Base-by-base conservation (phyloP, 2,113 vertebrate species). In the Talpa occidentalis region DNA sequence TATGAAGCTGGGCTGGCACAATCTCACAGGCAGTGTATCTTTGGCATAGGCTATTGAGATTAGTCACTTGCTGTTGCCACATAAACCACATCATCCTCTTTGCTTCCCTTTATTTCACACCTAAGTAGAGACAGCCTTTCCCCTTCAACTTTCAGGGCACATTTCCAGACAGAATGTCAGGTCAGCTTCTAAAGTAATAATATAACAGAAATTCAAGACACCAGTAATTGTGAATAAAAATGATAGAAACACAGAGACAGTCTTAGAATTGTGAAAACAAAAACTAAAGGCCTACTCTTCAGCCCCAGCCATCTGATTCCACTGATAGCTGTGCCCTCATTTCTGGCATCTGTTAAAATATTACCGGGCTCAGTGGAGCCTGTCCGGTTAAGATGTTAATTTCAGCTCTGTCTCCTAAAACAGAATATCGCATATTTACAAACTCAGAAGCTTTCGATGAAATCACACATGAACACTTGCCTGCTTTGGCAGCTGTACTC, bases 401-500 rank as follows among this genome's bases (percentile, higher is more conserved):
- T 97, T 91, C 89, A 21, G 37, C 6, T n/a, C 35, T 78, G 24
- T 60, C 72, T 77, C 35, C 67, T 81, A 79, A 93, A 82, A 93
- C 30, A 30, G 24, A 30, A 9, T 28, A 21, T 9, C 22, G 60
- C 5, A 0, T 70, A n/a, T 82, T 93, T 64, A 74, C 6, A 10
- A 60, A 79, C 64, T 70, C 35, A 32, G 28, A 89, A 62, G 35
- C 35, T 54, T 77, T 49, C 30, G 84, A 76, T 93, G 32, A 83
- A 77, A 52, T 76, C 95, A 24, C 74, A 90, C 4, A 3, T 2
- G 69, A 90, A 90, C 67, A 98, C 99, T 98, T 98, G 98, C 99
- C 99, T 98, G 98, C 95, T 97, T 99, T 99, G 93, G 98, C 98
- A 54, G 98, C 97, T 87, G 98, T 97, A 16, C 97, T 98, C 98